Evolutionary conservation across 2,113 vertebrate genomes (phyloP), one percentile per base, ranked within the genome.

Genomic region (Montifringilla adamsi): DNA sequence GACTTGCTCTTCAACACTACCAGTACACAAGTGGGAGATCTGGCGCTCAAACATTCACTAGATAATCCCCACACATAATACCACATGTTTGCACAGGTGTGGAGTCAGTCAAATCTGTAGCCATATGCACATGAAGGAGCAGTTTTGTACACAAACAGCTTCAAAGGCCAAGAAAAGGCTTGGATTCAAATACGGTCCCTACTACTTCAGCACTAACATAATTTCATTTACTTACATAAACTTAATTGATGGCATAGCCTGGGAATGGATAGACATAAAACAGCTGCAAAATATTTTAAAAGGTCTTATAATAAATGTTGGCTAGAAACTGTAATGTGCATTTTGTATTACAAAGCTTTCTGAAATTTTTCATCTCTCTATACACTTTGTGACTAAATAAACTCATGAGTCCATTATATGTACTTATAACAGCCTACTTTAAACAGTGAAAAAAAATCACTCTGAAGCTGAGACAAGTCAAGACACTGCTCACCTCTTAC

Each of bases 251-350:
- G 87, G 75, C 62, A 37, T 76, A 82, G 50, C 22, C 79, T 92
- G 70, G 73, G 55, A 91, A 94, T 90, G 74, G 88, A 94, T 95
- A 92, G 75, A 92, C 70, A 89, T 96, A 56, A 93, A 96, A 77
- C 72, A 91, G 84, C 73, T 81, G 59, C 35, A 76, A 83, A 93
- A 76, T 77, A 66, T 83, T 94, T 96, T 73, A 64, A 86, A 88
- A 94, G 72, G 46, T 59, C 58, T 84, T 69, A 23, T 50, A 91
- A 74, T 56, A 39, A 58, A 79, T 47, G 52, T 15, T 77, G 70
- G 53, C 31, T 88, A 77, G 52, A 70, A 94, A 79, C 15, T 37
- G 44, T 46, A 76, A 72, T 21, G 15, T 81, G 43, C 49, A 80
- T 83, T 95, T 87, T 91, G 43, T 90, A 72, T 84, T 89, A 91